A percentile compares a stretch with the other conserved stretches of the same genome.
These are phyloP conservation scores for Agrochola circellaris DNA, from an alignment of 2,888 invertebrate species.

Conservation along the genomic window DNA sequence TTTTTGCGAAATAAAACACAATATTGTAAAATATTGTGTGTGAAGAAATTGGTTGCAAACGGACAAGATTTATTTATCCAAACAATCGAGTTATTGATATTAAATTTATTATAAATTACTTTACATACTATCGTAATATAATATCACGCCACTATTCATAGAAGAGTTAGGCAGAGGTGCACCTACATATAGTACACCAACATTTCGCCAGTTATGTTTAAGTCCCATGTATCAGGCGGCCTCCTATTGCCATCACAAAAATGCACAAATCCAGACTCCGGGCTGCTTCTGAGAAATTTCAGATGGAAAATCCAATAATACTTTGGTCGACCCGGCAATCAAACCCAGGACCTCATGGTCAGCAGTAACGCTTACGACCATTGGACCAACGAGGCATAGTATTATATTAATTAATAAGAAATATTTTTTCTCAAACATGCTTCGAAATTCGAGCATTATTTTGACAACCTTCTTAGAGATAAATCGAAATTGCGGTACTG, in stretches of 20 bases:
- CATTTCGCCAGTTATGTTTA: too few species aligned
- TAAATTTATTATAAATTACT: neutral
- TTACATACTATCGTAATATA: neutral
- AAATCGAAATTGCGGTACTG: too few species aligned
- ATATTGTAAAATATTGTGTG: neutral
- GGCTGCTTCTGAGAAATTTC: neutral
- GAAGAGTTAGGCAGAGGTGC: too few species aligned
- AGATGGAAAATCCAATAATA: neutral
- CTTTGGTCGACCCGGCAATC: neutral
- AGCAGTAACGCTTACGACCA: too few species aligned
- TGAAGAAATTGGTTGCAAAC: neutral
- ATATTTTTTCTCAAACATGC: too few species aligned
- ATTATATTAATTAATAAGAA: neutral
- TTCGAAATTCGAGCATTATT: too few species aligned
- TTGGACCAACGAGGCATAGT: too few species aligned
- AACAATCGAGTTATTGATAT: neutral
- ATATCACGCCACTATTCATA: too few species aligned
- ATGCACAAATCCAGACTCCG: neutral
- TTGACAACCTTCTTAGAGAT: too few species aligned
- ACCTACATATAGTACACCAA: too few species aligned
- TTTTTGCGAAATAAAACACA: neutral
- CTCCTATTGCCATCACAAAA: neutral
- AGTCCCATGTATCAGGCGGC: neutral
- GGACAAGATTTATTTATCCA: too few species aligned
- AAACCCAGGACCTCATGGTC: neutral